Evolutionary conservation across 2,888 invertebrate species (phyloP).

Genomic region (Elgonia sp.): DNA sequence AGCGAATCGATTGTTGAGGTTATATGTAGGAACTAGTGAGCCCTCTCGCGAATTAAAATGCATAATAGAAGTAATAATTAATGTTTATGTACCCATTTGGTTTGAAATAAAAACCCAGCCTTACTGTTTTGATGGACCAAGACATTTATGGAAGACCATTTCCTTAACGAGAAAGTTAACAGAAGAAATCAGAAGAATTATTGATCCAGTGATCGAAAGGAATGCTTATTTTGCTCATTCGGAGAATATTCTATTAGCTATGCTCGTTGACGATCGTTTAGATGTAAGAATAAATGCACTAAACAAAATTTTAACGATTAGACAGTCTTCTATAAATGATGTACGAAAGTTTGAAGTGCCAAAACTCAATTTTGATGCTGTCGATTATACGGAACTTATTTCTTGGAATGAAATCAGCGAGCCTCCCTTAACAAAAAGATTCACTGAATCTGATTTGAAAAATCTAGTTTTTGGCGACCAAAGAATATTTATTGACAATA

Average conservation of each 20-base stretch:
- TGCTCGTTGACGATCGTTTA: conserved; percentile 29
- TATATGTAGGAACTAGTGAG: conserved; percentile 39
- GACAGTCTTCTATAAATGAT: no score
- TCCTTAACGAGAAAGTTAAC: conserved; percentile 58
- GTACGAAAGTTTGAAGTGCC: no score
- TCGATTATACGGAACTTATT: no score
- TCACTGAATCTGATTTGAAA: no score
- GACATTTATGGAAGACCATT: conserved; percentile 65
- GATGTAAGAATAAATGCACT: no score
- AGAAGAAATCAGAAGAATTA: conserved; percentile 23
- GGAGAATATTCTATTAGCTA: conserved; percentile 40
- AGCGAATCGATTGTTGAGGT: conserved; percentile 25
- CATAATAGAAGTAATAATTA: conserved; percentile 61
- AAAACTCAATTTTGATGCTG: no score
- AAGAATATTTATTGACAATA: no score
- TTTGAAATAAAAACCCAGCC: conserved; percentile 70
- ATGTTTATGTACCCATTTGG: conserved; percentile 74
- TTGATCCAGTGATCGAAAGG: conserved; percentile 33
- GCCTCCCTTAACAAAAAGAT: no score
- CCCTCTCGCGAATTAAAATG: conserved; percentile 29
- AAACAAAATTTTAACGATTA: no score
- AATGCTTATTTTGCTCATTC: conserved; percentile 45
- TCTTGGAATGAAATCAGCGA: no score
- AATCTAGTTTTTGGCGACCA: no score
- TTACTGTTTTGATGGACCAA: conserved; percentile 63